Conservation (phyloP, 2,888 invertebrate species). For the Erebia aethiops region DNA sequence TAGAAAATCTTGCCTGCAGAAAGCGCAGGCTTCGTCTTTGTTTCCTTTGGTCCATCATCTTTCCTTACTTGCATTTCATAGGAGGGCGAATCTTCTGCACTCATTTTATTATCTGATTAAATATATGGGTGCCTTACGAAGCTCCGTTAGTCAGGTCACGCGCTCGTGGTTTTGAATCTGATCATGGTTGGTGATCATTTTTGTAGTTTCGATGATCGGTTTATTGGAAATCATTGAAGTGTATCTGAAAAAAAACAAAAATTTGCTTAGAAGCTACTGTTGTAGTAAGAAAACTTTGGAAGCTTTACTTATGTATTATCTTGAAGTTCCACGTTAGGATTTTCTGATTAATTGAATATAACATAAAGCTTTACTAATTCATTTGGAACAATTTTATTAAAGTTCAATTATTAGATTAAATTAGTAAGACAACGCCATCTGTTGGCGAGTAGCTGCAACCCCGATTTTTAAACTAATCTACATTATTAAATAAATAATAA, state of each 20-base stretch:
- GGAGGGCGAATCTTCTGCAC: conserved; percentile 57
- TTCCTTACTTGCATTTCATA: conserved; percentile 68
- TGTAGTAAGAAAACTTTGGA: neutral
- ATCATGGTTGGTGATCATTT: conserved; percentile 35
- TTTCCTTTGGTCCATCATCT: conserved; percentile 55
- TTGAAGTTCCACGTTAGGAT: too few relatives aligned
- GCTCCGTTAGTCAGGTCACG: conserved; percentile 17
- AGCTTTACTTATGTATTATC: too few relatives aligned
- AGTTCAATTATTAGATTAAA: too few relatives aligned
- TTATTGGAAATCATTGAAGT: conserved; percentile 36
- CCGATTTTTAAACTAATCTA: neutral
- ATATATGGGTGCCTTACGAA: neutral
- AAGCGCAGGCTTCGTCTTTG: conserved; percentile 53
- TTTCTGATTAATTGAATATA: too few relatives aligned
- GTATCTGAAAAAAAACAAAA: conserved; percentile 39
- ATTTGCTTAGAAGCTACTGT: neutral
- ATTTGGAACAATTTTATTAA: neutral
- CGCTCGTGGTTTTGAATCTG: conserved; percentile 23
- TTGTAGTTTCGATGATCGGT: conserved; percentile 18
- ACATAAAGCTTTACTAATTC: neutral
- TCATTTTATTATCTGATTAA: conserved; percentile 45
- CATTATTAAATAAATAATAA: neutral
- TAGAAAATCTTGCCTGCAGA: conserved; percentile 77
- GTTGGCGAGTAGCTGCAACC: conserved; percentile 45
- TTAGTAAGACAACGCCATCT: conserved; percentile 45